Evolutionary conservation across 23 tunicate species (phyloP).

Genomic region (Oikopleura albicans): DNA sequence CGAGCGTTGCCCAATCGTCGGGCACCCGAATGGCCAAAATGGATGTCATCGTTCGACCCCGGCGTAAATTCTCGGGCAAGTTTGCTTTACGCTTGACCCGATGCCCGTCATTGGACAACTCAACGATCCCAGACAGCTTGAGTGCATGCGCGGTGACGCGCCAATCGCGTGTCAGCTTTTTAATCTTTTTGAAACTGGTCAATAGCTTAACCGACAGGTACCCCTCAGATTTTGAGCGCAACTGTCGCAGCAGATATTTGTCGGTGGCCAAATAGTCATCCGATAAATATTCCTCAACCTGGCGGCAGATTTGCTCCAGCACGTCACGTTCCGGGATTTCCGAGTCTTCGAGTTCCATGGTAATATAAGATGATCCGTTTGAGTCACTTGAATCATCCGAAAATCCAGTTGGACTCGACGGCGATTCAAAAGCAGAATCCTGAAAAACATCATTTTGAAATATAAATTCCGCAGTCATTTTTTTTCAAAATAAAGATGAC

Average conservation of each 20-base stretch:
- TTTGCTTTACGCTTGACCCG: conserved; percentile 21
- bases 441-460: neutral
- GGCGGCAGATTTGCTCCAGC: neutral
- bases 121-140: conserved; percentile 15
- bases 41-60: conserved; percentile 16
- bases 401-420: no score
- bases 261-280: conserved; percentile 10
- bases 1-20: conserved; percentile 12
- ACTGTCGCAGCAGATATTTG: neutral
- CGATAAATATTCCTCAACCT: conserved; percentile 2
- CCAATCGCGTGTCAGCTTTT: conserved; percentile 22
- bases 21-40: conserved; percentile 8
- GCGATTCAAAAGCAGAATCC: conserved; percentile 14
- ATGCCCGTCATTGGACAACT: conserved; percentile 19
- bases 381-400: conserved; percentile 1
- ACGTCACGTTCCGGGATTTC: neutral
- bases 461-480: no score
- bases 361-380: neutral
- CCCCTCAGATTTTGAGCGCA: conserved; percentile 9
- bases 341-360: neutral
- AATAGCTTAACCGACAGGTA: neutral
- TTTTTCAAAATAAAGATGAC: no score
- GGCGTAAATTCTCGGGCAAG: conserved; percentile 14
- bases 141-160: conserved; percentile 25
- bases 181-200: conserved; percentile 3